These are phyloP conservation scores for Telmatochromis sp. DNA, from an alignment of 2,113 vertebrate species.

Conservation along the genomic window DNA sequence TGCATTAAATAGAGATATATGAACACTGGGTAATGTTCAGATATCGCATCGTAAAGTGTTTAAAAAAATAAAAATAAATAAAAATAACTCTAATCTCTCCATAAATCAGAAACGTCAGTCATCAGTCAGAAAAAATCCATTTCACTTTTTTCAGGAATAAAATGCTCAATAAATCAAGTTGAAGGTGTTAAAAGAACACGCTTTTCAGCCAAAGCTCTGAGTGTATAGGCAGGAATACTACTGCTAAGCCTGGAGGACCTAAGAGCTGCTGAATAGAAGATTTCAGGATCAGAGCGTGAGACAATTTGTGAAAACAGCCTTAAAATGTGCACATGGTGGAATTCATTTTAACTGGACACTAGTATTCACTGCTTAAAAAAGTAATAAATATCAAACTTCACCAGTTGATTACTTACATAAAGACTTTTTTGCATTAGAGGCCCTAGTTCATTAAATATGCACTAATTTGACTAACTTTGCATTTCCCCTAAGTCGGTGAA, in stretches of 20 bases:
- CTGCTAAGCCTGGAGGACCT: rapidly evolving
- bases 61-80: not conserved
- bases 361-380: not conserved
- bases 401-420: not conserved
- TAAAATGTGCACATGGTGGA: not conserved
- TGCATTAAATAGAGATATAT: not conserved
- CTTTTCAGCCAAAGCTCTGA: not conserved
- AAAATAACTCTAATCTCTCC: not conserved
- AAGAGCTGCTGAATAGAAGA: not conserved
- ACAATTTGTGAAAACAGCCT: not conserved
- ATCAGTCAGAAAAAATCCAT: not conserved
- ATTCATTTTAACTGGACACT: not conserved
- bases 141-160: not conserved
- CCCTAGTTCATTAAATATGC: not conserved
- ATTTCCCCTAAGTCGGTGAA: not conserved
- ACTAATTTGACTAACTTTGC: not conserved
- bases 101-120: not conserved
- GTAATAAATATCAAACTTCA: not conserved
- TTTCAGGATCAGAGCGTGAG: rapidly evolving
- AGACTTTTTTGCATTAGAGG: not conserved
- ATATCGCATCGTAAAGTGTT: not conserved
- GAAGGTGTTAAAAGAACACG: not conserved
- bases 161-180: not conserved
- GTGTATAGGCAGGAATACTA: not conserved
- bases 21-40: not conserved